A percentile compares a stretch with the other conserved stretches of the same genome.
Evolutionary conservation across 2,888 invertebrate species (phyloP).

Genomic region (Eucera pruinosa): DNA sequence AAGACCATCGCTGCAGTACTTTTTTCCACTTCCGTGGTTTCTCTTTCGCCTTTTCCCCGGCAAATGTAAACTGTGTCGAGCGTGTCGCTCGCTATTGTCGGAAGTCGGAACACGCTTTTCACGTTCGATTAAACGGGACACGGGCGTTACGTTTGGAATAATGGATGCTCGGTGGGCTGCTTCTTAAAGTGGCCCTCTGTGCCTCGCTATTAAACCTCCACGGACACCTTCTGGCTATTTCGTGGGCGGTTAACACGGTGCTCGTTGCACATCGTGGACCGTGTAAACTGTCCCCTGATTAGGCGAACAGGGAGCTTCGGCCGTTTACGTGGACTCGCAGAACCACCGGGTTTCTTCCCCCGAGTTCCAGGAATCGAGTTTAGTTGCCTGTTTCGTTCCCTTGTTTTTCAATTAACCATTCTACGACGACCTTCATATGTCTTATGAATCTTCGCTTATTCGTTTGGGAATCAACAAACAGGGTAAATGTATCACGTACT

Average conservation of each 20-base stretch:
- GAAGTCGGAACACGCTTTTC: constrained; percentile 42
- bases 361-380: background rate
- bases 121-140: constrained; percentile 45
- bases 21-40: constrained; percentile 15
- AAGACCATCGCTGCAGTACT: background rate
- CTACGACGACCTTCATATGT: no score
- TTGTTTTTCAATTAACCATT: constrained; percentile 15
- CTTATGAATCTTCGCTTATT: no score
- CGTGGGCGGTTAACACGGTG: constrained; percentile 10
- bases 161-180: constrained; percentile 25
- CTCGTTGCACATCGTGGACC: constrained; percentile 1
- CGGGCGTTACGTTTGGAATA: constrained; percentile 22
- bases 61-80: constrained; percentile 35
- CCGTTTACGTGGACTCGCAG: background rate
- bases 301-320: background rate
- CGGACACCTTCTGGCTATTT: constrained; percentile 6
- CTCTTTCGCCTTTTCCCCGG: background rate
- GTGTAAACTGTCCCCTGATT: constrained; percentile 22
- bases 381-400: background rate
- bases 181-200: constrained; percentile 19
- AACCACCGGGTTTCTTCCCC: background rate
- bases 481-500: no score
- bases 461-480: no score
- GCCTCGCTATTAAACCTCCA: constrained; percentile 10
- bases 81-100: constrained; percentile 43